These are phyloP conservation scores for Conistra vaccinii DNA, from an alignment of 2,888 invertebrate genomes.

Conservation along the genomic window DNA sequence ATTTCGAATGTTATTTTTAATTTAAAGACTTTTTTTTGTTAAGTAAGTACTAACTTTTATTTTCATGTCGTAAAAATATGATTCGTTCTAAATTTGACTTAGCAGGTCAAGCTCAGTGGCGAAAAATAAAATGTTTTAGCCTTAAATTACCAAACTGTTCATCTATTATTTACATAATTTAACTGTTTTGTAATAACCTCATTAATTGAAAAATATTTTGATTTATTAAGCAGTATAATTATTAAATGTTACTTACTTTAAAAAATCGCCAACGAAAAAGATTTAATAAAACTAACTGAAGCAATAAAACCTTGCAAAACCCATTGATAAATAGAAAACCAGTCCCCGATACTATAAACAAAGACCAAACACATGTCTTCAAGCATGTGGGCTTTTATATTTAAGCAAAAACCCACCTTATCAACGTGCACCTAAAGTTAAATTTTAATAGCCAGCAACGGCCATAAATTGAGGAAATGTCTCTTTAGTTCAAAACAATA, in stretches of 20 bases:
- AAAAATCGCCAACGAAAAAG: background rate
- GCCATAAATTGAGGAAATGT: conserved; percentile 62
- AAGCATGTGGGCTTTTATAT: conserved; percentile 57
- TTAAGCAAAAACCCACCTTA: conserved; percentile 41
- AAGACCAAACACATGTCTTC: conserved; percentile 58
- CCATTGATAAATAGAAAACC: conserved; percentile 37
- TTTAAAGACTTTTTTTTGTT: background rate
- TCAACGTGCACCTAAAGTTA: accelerated
- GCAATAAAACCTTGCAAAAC: conserved; percentile 34
- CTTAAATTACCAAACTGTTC: background rate
- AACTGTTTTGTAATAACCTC: background rate
- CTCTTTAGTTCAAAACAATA: conserved; percentile 58
- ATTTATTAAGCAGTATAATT: too few species aligned
- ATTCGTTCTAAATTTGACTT: background rate
- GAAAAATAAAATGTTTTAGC: background rate
- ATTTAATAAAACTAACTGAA: background rate
- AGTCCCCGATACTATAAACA: conserved; percentile 57
- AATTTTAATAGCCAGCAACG: conserved; percentile 21
- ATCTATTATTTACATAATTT: too few species aligned
- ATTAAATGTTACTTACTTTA: background rate
- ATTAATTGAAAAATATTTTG: background rate
- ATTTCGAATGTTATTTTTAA: conserved; percentile 52
- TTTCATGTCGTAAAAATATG: background rate
- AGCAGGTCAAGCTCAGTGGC: background rate
- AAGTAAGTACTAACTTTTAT: background rate